These are phyloP conservation scores for Ameiurus melas DNA, from an alignment of 2,113 vertebrate species.

Conservation along the genomic window DNA sequence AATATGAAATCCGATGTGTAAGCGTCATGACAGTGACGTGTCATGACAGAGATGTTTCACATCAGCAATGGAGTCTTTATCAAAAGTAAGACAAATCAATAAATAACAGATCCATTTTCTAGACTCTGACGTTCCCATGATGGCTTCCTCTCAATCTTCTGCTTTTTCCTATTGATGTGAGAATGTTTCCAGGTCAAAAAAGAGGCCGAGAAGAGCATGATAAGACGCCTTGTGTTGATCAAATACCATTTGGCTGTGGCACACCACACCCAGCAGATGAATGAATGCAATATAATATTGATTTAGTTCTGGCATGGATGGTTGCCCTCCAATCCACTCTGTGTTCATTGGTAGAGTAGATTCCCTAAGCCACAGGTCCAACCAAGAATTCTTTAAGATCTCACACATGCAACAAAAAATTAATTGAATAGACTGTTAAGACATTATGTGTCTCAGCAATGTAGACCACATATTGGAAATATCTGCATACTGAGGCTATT, in stretches of 20 bases:
- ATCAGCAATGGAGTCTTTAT: not conserved
- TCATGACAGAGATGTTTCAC: too few species aligned
- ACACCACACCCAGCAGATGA: constrained; percentile 32
- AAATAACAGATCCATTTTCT: constrained; percentile 31
- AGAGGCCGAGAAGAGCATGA: constrained; percentile 33
- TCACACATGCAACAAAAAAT: constrained; percentile 6
- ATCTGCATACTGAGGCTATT: not conserved
- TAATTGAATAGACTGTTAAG: not conserved
- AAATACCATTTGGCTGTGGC: constrained; percentile 35
- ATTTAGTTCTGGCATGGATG: constrained; percentile 35
- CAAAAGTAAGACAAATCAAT: constrained; percentile 31
- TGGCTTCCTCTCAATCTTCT: constrained; percentile 3
- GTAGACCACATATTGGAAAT: not conserved
- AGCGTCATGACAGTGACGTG: not conserved
- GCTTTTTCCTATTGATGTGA: constrained; percentile 28
- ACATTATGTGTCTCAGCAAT: not conserved
- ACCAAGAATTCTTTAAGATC: not conserved
- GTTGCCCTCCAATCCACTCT: constrained; percentile 24
- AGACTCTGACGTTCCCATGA: constrained; percentile 31
- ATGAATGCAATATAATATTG: constrained; percentile 43
- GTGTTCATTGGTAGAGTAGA: not conserved
- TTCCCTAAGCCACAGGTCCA: constrained; percentile 5
- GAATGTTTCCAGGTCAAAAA: constrained; percentile 41
- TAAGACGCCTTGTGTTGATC: constrained; percentile 48
- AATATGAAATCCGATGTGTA: constrained; percentile 63